Conservation (phyloP, 2,113 vertebrate genomes). For the Sebastes fasciatus region DNA sequence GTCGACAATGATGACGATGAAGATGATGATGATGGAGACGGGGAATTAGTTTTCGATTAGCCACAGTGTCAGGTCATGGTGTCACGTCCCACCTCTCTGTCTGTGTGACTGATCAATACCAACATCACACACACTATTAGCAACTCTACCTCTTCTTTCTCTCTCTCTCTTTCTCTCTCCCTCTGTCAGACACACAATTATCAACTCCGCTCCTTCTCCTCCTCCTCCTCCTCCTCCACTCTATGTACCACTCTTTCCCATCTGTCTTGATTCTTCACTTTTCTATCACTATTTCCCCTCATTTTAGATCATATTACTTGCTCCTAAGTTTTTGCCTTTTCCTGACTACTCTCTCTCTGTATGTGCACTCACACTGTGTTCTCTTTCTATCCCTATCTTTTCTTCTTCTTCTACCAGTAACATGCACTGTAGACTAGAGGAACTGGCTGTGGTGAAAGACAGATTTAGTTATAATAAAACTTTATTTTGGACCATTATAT, state of each 20-base stretch:
- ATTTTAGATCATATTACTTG: conserved; percentile 27
- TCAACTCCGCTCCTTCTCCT: conserved; percentile 40
- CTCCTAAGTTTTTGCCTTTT: conserved; percentile 10
- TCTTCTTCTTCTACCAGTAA: background rate
- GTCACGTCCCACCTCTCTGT: conserved; percentile 70
- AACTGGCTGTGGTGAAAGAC: background rate
- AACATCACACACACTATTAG: conserved; percentile 76
- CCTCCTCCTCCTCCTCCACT: conserved; percentile 26
- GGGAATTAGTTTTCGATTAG: conserved; percentile 83
- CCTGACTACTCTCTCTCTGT: background rate
- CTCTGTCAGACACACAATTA: conserved; percentile 76
- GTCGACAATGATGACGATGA: conserved; percentile 37
- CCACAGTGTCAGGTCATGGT: conserved; percentile 71
- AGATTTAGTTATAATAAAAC: background rate
- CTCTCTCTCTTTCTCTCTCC: conserved; percentile 33
- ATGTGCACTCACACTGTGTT: background rate
- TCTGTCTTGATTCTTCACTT: conserved; percentile 28
- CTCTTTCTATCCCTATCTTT: background rate
- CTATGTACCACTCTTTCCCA: conserved; percentile 13
- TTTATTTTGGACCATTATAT: background rate
- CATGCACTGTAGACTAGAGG: background rate
- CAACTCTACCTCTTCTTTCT: conserved; percentile 59
- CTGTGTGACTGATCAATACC: conserved; percentile 79
- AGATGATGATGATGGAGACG: conserved; percentile 60
- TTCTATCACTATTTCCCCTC: conserved; percentile 38